phyloP scores from a whole-genome alignment of 2,888 invertebrate species.

The Corythucha ciliata region DNA sequence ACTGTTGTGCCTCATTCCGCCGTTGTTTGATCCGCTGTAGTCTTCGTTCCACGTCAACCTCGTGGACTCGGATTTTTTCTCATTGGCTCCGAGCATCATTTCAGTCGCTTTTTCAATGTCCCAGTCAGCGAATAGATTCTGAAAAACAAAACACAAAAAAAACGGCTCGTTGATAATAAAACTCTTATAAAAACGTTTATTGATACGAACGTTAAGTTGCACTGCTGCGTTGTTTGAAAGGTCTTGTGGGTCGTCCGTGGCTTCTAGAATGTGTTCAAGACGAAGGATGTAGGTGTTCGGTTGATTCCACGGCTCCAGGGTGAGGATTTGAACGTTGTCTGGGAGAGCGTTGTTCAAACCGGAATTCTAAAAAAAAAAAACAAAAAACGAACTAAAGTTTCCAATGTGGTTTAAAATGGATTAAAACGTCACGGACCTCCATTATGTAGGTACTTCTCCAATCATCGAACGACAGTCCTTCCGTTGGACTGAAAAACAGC shows the following conservation, averaged over 20 bases:
- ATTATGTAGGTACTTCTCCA: conserved; percentile 45
- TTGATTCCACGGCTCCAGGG: conserved; percentile 49
- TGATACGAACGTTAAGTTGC: neutral
- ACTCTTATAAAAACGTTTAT: neutral
- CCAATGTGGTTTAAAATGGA: too few species aligned
- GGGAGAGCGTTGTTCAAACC: conserved; percentile 51
- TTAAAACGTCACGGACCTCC: conserved; percentile 43
- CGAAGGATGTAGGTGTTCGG: conserved; percentile 44
- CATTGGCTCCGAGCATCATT: conserved; percentile 60
- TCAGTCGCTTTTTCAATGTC: conserved; percentile 50
- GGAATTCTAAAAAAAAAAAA: neutral
- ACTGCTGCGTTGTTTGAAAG: neutral
- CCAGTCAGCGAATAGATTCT: conserved; percentile 50
- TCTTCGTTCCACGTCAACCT: conserved; percentile 48
- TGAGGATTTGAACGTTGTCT: conserved; percentile 61
- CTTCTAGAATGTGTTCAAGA: conserved; percentile 57
- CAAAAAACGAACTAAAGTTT: too few species aligned
- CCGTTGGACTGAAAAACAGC: conserved; percentile 12
- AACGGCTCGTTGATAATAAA: neutral
- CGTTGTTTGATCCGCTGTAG: conserved; percentile 39
- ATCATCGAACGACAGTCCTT: too few species aligned
- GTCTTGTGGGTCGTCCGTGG: too few species aligned
- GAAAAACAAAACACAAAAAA: conserved; percentile 29
- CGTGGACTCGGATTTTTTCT: conserved; percentile 48
- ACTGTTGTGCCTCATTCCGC: too few species aligned